Conservation (phyloP, 2,113 vertebrate species). For the Xenopus borealis region DNA sequence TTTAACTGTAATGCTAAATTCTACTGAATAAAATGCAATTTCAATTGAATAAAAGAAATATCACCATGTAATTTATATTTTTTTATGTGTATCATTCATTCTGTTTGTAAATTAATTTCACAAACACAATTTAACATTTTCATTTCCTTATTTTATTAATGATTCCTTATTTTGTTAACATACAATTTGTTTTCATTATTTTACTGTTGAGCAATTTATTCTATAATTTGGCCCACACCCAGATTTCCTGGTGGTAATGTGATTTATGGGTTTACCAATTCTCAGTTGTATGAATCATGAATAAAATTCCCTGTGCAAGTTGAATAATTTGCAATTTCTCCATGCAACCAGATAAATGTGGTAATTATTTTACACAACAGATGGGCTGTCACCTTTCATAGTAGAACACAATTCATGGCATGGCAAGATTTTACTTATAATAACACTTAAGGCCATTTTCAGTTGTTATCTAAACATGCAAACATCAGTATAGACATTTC, state of each 20-base stretch:
- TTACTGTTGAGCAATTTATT: constrained; percentile 36
- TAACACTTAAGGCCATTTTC: not conserved
- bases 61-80: not conserved
- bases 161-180: constrained; percentile 38
- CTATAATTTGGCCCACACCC: constrained; percentile 36
- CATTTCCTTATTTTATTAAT: constrained; percentile 36
- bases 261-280: constrained; percentile 34
- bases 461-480: not conserved
- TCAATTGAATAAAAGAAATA: too few relatives aligned
- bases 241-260: constrained; percentile 38
- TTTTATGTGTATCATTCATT: not conserved
- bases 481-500: too few relatives aligned
- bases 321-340: constrained; percentile 29
- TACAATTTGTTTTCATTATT: constrained; percentile 43
- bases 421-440: constrained; percentile 13
- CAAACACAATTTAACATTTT: constrained; percentile 9
- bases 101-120: constrained; percentile 8
- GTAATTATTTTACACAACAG: constrained; percentile 40
- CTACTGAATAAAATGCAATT: too few relatives aligned
- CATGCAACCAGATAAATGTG: constrained; percentile 33
- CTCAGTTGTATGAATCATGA: constrained; percentile 28
- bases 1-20: too few relatives aligned
- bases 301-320: constrained; percentile 34
- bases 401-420: constrained; percentile 21
- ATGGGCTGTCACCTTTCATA: constrained; percentile 41